phyloP scores from a whole-genome alignment of 2,113 vertebrate genomes.

The Acrocephalus arundinaceus region DNA sequence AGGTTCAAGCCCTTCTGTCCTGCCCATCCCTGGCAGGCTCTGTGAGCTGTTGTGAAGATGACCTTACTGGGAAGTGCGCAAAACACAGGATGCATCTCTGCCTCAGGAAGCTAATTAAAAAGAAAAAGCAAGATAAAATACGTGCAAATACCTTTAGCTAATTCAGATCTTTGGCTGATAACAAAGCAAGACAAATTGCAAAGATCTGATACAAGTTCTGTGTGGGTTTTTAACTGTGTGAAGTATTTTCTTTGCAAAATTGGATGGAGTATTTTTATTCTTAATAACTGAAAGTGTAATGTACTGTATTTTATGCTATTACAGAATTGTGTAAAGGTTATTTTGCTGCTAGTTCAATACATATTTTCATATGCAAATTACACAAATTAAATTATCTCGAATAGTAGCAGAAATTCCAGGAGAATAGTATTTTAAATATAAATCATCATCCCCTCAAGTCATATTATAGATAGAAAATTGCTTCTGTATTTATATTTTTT shows the following conservation, averaged over 20 bases:
- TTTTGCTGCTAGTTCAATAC: conserved; percentile 48
- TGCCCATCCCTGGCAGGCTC: background rate
- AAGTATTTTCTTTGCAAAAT: conserved; percentile 16
- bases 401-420: conserved; percentile 63
- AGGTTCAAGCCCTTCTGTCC: background rate
- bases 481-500: conserved; percentile 78
- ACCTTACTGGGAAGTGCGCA: background rate
- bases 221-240: background rate
- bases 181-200: conserved; percentile 12
- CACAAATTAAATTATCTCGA: conserved; percentile 73
- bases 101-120: conserved; percentile 16
- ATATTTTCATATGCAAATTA: conserved; percentile 73
- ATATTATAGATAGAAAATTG: conserved; percentile 66
- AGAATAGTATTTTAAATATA: conserved; percentile 74
- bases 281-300: conserved; percentile 46
- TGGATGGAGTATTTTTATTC: conserved; percentile 41
- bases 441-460: conserved; percentile 70
- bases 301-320: conserved; percentile 43
- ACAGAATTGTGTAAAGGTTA: conserved; percentile 57
- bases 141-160: conserved; percentile 16
- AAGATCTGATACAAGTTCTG: background rate
- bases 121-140: background rate
- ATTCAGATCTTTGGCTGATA: conserved; percentile 41
- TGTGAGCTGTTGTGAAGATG: background rate
- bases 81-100: background rate